Evolutionary conservation across 2,888 invertebrate species (phyloP).

Genomic region (Isotomurus palustris): DNA sequence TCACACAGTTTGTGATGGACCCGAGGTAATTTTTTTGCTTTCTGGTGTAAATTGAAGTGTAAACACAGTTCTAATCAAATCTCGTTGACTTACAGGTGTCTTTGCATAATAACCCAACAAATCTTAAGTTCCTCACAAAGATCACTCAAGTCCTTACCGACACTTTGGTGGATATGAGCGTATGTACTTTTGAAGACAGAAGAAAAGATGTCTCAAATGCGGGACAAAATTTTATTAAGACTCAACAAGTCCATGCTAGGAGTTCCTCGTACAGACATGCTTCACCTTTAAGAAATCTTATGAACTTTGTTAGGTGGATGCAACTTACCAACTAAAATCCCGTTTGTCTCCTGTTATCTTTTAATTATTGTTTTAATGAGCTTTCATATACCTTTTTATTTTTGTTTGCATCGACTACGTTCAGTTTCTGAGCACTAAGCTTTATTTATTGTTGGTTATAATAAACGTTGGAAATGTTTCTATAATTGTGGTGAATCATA

Average conservation of each 20-base stretch:
- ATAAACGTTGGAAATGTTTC: no score
- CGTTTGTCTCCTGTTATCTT: no score
- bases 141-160: conserved; percentile 42
- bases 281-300: conserved; percentile 33
- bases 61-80: not conserved
- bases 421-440: no score
- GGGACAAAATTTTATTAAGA: conserved; percentile 25
- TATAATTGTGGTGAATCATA: no score
- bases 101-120: conserved; percentile 34
- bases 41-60: not conserved
- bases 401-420: no score
- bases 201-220: conserved; percentile 4
- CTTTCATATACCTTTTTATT: no score
- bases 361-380: no score
- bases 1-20: conserved; percentile 45
- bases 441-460: no score
- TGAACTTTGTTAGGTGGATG: conserved; percentile 43
- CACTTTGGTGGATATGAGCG: conserved; percentile 41
- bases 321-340: conserved; percentile 8
- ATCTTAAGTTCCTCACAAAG: conserved; percentile 41
- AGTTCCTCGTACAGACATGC: conserved; percentile 28
- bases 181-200: conserved; percentile 25
- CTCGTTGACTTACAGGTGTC: conserved; percentile 23
- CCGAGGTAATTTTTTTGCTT: conserved; percentile 28
- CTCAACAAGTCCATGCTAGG: conserved; percentile 27